These are phyloP conservation scores for Anolis apletophallus DNA, from an alignment of 2,797 vertebrate species.

Conservation along the genomic window DNA sequence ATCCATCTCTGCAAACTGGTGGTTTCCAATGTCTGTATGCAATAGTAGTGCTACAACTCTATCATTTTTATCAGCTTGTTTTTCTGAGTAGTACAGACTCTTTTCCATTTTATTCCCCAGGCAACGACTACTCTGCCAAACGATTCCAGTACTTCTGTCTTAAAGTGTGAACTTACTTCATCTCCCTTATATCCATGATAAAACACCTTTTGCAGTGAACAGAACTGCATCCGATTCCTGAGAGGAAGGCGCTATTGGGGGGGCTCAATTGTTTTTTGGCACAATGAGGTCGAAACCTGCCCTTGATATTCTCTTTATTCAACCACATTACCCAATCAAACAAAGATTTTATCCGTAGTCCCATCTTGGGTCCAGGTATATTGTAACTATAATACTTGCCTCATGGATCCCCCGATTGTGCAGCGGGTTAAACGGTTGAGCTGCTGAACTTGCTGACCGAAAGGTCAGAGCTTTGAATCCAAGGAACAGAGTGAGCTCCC, in stretches of 20 bases:
- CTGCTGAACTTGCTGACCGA: no score
- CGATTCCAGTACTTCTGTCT: neutral
- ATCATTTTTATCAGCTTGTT: conserved; percentile 3
- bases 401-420: no score
- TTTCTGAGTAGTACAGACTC: neutral
- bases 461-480: no score
- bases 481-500: no score
- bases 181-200: neutral
- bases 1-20: conserved; percentile 10
- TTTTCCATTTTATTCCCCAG: neutral
- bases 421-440: no score
- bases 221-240: neutral
- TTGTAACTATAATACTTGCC: no score
- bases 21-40: neutral
- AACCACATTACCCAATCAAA: neutral
- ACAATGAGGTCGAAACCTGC: neutral
- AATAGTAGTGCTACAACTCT: neutral
- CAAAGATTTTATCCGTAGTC: no score
- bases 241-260: neutral
- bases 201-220: neutral
- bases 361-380: no score
- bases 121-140: neutral
- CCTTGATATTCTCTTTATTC: neutral
- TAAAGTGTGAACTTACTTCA: neutral
- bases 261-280: neutral